Evolutionary conservation across 2,113 vertebrate genomes (phyloP), one percentile per base, ranked within the genome.

Genomic region (Anser brachyrhynchus): DNA sequence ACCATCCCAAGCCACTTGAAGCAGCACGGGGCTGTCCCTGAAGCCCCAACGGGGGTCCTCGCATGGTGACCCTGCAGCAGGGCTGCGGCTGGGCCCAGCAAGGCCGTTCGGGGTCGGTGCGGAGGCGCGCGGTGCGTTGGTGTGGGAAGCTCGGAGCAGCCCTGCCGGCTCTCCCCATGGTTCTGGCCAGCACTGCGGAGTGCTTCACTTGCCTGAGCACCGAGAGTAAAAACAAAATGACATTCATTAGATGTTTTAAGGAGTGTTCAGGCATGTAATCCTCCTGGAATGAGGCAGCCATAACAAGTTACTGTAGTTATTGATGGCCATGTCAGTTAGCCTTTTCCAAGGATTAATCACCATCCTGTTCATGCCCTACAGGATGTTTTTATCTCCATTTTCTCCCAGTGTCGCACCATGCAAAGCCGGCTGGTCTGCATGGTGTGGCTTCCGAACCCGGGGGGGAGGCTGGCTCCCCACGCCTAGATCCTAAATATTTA

Each of bases 291-390:
- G 96, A 97, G 93, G 92, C 94, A 97, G 96, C 95, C 96, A 96
- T 96, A 97, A 97, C 94, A 97, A 97, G 95, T 97, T 97, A 97
- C 96, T 97, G 95, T 97, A 97, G 95, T 97, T 97, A 97, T 95
- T 97, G 97, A 97, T 97, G 96, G 92, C 67, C 91, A 67, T 69
- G 93, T 97, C 97, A 96, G 96, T 94, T 96, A 96, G 96, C 73
- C 95, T 92, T 97, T 96, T 94, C 94, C 95, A 95, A 97, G 95
- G 95, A 97, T 97, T 97, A 97, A 96, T 96, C 95, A 89, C 91
- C 89, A 91, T 93, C 90, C 96, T 94, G 95, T 92, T 92, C 93
- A 93, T 79, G 89, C 90, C 23, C 82, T 72, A 93, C 88, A 95
- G 94, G 95, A 95, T 97, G 93, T 97, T 97, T 97, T 93, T 89